These are phyloP conservation scores for Xenopus tropicalis DNA, from an alignment of 2,113 vertebrate genomes.

Conservation along the genomic window DNA sequence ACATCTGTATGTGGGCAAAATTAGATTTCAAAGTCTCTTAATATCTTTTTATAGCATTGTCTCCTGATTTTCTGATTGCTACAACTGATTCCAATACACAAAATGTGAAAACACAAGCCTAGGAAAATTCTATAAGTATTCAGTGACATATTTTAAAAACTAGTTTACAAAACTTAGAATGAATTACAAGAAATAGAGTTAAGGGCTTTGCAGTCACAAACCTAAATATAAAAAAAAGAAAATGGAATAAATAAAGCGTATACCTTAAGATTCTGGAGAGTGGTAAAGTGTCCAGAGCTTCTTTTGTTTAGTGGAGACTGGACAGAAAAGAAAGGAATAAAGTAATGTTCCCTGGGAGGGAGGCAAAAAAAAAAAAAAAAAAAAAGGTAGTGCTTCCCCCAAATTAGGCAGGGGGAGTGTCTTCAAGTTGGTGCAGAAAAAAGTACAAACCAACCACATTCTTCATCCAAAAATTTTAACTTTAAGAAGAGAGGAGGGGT, in stretches of 20 bases:
- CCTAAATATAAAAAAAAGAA: background rate
- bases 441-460: slow-evolving; percentile 68
- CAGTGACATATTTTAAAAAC: too few relatives aligned
- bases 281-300: slow-evolving; percentile 64
- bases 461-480: slow-evolving; percentile 60
- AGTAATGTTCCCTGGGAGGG: slow-evolving; percentile 65
- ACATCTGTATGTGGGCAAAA: too few relatives aligned
- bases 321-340: slow-evolving; percentile 67
- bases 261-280: slow-evolving; percentile 54
- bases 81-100: too few relatives aligned
- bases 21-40: too few relatives aligned
- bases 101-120: too few relatives aligned
- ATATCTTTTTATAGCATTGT: too few relatives aligned
- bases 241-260: slow-evolving; percentile 40
- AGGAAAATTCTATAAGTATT: too few relatives aligned
- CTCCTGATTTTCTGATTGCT: too few relatives aligned
- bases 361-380: slow-evolving; percentile 62
- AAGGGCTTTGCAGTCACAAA: background rate
- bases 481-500: slow-evolving; percentile 40
- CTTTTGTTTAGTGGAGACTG: slow-evolving; percentile 62
- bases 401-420: slow-evolving; percentile 73
- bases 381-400: slow-evolving; percentile 60
- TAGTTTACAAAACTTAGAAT: too few relatives aligned
- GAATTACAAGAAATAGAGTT: too few relatives aligned
- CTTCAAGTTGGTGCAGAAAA: slow-evolving; percentile 53